A percentile compares a stretch with the other conserved stretches of the same genome.
Conservation (phyloP, 2,797 vertebrate genomes). For the Acipenser ruthenus region DNA sequence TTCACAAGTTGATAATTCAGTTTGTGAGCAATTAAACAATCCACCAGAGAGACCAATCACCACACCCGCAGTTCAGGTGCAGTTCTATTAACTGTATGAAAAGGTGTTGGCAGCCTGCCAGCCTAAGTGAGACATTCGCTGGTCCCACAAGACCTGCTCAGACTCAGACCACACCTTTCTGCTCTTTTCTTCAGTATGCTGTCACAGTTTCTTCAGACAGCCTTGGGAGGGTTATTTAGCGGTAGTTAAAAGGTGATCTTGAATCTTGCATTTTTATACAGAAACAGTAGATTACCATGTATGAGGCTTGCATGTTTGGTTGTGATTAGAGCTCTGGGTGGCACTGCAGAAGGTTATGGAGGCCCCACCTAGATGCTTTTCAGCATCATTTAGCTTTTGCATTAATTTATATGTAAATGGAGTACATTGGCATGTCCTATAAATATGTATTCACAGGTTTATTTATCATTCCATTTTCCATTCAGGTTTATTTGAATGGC, state of each 20-base stretch:
- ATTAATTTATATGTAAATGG: no score
- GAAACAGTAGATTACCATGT: neutral
- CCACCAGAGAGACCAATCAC: constrained; percentile 15
- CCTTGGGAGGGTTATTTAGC: neutral
- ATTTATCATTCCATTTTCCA: no score
- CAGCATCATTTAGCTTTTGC: neutral
- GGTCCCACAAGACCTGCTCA: neutral
- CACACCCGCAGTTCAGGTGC: neutral
- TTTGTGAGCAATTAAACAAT: constrained; percentile 48
- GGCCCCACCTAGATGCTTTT: neutral
- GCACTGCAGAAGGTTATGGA: neutral
- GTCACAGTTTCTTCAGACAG: no score
- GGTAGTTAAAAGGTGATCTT: neutral
- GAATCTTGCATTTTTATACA: neutral
- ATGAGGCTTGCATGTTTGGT: neutral
- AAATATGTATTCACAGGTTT: no score
- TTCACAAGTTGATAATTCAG: constrained; percentile 50
- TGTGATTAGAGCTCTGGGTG: neutral
- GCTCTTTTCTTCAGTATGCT: neutral
- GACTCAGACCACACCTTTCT: neutral
- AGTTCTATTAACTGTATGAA: neutral
- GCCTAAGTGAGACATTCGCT: neutral
- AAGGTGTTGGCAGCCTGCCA: neutral
- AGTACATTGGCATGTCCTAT: no score
- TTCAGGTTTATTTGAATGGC: no score